Conservation (phyloP, 2,797 vertebrate species). For the Poecile montanus region DNA sequence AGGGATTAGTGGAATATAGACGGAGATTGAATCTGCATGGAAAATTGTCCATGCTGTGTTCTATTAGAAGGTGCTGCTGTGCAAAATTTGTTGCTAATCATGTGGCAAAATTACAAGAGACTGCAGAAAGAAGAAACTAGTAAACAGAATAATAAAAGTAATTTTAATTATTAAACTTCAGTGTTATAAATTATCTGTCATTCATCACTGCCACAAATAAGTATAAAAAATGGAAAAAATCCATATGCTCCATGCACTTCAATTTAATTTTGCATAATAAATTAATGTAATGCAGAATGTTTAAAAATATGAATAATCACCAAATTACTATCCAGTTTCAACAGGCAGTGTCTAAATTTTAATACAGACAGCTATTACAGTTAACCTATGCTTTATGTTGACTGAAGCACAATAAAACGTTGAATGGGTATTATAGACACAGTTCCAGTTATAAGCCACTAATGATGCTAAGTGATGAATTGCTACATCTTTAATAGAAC, state of each 20-base stretch:
- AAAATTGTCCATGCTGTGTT: constrained; percentile 83
- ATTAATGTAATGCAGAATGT: constrained; percentile 40
- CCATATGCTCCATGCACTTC: constrained; percentile 16
- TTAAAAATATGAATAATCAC: constrained; percentile 62
- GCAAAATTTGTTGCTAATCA: constrained; percentile 79
- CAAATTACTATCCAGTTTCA: constrained; percentile 53
- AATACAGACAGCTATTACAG: constrained; percentile 22
- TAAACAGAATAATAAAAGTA: constrained; percentile 77
- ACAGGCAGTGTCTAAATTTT: constrained; percentile 43
- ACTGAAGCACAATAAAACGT: constrained; percentile 49
- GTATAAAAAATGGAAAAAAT: constrained; percentile 39
- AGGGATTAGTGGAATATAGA: constrained; percentile 85
- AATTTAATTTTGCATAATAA: constrained; percentile 68
- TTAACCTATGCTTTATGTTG: constrained; percentile 45
- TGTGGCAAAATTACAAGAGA: constrained; percentile 71
- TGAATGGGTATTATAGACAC: constrained; percentile 22
- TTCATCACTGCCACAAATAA: constrained; percentile 66
- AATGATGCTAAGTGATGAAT: constrained; percentile 68
- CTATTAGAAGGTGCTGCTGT: constrained; percentile 85
- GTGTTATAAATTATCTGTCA: constrained; percentile 66
- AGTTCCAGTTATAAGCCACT: constrained; percentile 28
- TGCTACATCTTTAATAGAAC: constrained; percentile 57
- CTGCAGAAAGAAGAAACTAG: constrained; percentile 64
- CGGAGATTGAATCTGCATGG: constrained; percentile 79
- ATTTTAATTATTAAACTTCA: constrained; percentile 76